Conservation (phyloP, 2,888 invertebrate species). For the Blera fallax region DNA sequence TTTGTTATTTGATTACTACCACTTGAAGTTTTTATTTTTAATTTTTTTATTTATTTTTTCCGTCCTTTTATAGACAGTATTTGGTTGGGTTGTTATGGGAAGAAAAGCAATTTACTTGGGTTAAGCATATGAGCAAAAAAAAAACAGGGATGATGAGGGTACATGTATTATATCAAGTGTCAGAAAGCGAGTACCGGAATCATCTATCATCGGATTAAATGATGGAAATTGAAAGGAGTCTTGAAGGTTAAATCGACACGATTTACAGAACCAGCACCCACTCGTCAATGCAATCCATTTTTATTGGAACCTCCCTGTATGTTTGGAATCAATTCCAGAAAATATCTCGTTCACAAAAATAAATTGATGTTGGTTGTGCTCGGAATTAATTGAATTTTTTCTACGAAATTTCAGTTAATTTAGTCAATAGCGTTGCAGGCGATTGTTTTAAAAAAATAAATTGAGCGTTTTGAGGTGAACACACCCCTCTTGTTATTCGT, state of each 20-base stretch:
- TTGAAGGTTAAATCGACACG: background rate
- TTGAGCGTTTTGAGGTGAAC: no score
- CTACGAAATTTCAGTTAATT: no score
- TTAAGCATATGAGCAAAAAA: background rate
- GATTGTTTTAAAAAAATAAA: no score
- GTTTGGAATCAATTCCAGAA: no score
- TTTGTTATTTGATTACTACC: slow-evolving; percentile 20
- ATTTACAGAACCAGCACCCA: no score
- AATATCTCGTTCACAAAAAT: no score
- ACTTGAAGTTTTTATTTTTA: background rate
- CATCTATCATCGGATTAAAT: background rate
- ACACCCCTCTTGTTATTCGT: no score
- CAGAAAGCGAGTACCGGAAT: background rate
- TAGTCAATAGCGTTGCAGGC: no score
- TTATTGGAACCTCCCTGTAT: no score
- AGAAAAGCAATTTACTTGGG: background rate
- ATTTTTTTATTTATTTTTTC: background rate
- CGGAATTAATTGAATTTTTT: no score
- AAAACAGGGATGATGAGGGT: background rate
- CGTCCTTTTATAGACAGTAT: background rate
- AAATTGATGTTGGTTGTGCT: no score
- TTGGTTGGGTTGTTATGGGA: background rate
- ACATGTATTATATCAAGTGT: background rate
- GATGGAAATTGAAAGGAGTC: background rate
- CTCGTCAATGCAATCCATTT: no score